phyloP scores from a whole-genome alignment of 1,140 invertebrate species.

The Heliconius melpomene region DNA sequence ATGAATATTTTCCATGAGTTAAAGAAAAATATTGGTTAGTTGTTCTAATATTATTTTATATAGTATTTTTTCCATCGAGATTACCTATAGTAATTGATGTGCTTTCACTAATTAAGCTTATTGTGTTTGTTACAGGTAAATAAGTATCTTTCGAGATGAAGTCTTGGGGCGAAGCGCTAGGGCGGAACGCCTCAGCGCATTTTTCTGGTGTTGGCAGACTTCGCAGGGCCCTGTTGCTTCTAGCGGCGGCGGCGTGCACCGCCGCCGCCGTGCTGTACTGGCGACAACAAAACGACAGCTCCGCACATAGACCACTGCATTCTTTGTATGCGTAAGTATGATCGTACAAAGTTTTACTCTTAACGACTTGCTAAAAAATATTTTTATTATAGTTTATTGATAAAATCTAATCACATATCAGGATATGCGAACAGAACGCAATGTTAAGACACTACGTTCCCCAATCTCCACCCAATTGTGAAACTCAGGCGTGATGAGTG shows the following conservation, averaged over 20 bases:
- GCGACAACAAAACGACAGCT: slow-evolving; percentile 67
- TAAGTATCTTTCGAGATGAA: slow-evolving; percentile 46
- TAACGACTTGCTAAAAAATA: neutral
- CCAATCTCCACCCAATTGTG: no score
- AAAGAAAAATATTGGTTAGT: no score
- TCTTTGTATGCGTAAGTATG: slow-evolving; percentile 57
- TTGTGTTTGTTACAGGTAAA: slow-evolving; percentile 33
- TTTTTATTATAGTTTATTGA: no score
- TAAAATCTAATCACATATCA: no score
- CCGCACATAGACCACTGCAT: slow-evolving; percentile 57
- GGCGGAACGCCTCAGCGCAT: slow-evolving; percentile 51
- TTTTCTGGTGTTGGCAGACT: slow-evolving; percentile 63
- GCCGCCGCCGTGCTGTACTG: slow-evolving; percentile 72
- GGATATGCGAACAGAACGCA: no score
- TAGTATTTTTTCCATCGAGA: neutral
- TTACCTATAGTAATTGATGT: neutral
- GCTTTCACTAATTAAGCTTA: neutral
- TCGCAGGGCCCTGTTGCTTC: slow-evolving; percentile 62
- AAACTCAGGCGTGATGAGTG: no score
- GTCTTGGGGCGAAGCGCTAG: slow-evolving; percentile 61
- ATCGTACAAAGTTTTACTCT: neutral
- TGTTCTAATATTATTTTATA: no score
- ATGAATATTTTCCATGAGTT: neutral
- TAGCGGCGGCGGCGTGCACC: slow-evolving; percentile 65
- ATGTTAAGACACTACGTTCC: no score